Evolutionary conservation across 1,140 invertebrate species (phyloP).

Genomic region (Temnothorax longispinosus): DNA sequence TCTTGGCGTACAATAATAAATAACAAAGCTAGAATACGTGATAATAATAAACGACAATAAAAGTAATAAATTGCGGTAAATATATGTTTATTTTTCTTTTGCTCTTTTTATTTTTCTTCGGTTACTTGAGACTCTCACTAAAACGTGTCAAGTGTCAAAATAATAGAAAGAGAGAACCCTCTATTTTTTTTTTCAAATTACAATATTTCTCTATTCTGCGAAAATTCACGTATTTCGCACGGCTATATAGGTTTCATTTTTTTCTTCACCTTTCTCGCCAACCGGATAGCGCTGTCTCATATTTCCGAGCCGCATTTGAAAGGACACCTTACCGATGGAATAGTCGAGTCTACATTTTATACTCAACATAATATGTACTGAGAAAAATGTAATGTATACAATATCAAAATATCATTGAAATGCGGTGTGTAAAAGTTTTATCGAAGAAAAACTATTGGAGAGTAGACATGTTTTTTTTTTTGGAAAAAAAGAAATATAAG

Average conservation of each 20-base stretch:
- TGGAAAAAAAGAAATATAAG: not conserved
- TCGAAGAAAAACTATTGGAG: not conserved
- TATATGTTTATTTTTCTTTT: not conserved
- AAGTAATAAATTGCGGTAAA: not conserved
- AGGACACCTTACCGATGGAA: not conserved
- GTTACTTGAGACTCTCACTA: not conserved
- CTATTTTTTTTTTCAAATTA: not conserved
- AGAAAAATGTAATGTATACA: not conserved
- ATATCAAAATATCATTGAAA: not conserved
- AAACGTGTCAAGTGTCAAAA: not conserved
- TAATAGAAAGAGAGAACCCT: not conserved
- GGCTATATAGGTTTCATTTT: not conserved
- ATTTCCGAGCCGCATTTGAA: not conserved
- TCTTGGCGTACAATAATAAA: not conserved
- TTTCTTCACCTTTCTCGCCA: not conserved
- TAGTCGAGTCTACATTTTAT: not conserved
- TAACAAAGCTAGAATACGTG: not conserved
- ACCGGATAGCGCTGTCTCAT: not conserved
- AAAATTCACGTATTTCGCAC: slow-evolving; percentile 3
- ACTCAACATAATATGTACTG: not conserved
- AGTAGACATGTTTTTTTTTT: not conserved
- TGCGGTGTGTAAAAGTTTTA: not conserved
- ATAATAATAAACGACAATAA: slow-evolving; percentile 3
- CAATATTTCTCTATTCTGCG: not conserved
- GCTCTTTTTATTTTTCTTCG: not conserved